Conservation (phyloP, 2,888 invertebrate genomes). For the Chaetogeoica ovagalla region DNA sequence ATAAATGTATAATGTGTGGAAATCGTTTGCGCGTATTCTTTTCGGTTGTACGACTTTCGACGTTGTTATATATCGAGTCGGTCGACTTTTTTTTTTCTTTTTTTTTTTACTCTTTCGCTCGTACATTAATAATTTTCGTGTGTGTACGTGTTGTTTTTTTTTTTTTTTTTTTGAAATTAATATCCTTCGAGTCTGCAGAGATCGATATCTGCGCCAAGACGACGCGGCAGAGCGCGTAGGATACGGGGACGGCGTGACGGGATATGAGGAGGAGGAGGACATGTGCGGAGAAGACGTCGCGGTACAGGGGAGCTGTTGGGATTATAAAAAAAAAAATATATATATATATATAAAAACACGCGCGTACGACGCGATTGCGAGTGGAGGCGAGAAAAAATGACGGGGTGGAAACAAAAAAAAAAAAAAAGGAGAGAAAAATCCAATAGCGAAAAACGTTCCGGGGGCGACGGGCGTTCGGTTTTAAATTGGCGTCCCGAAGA, state of each 20-base stretch:
- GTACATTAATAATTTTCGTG: no score
- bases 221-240: neutral
- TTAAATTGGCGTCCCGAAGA: conserved; percentile 51
- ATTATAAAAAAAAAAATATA: conserved; percentile 26
- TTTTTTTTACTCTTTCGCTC: no score
- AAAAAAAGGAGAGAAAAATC: conserved; percentile 30
- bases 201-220: conserved; percentile 47
- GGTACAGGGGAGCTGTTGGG: conserved; percentile 11
- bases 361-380: neutral
- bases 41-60: conserved; percentile 39
- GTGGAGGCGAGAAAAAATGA: neutral
- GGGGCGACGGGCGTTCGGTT: conserved; percentile 49
- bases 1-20: neutral
- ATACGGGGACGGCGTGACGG: neutral
- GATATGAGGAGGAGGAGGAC: no score
- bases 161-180: conserved; percentile 42
- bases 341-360: conserved; percentile 13
- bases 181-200: conserved; percentile 40
- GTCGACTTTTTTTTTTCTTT: conserved; percentile 7
- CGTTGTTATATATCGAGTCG: conserved; percentile 3
- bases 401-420: conserved; percentile 2
- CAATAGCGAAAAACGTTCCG: conserved; percentile 40
- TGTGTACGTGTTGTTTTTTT: conserved; percentile 26
- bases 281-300: neutral
- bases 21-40: conserved; percentile 11